Base-by-base conservation (phyloP, 23 tunicate species). In the Styela clava region DNA sequence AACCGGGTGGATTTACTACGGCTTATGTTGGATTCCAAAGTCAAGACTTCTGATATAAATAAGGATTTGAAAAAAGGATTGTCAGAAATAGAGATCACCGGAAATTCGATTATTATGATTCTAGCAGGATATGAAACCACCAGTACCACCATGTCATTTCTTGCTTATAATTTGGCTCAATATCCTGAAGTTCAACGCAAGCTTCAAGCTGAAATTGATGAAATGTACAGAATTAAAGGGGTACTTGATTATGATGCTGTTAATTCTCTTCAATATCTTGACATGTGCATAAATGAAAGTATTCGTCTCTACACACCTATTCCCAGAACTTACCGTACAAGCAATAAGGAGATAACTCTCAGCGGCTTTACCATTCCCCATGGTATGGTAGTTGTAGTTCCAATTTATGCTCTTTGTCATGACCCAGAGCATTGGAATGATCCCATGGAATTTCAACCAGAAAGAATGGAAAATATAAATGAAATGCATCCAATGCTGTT, bases 51-150 rank as follows among this genome's bases (percentile, higher is more conserved):
- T 9, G 70, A 24, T 24, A 27, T 65, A 24, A 27, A 24, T 3
- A 27, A 24, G 5, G 70, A 18, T 7, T 9, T 18, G 16, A 9
- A 24, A 27, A 65, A 65, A 88, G 94, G 95, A 0, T 21, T 89
- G 83, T 79, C 95, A 0, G 18, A 69, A 1, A 33, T 32, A 2
- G 95, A 89, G 74, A 89, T 89, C 3, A 35, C 81, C 34, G 83
- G 84, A 56, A 89, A 89, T 76, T 25, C 80, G 18, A 35, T 81
- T 34, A 31, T 81, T 22, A 85, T 89, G 89, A 51, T 89, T 33
- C 34, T 85, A 29, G 95, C 89, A 31, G 95, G 89, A 1, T 89
- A 79, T 63, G 95, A 89, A 23, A 89, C 95, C 1, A 85, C 95
- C 32, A 79, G 70, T 2, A 85, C 76, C 67, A 68, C 85, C 24